Evolutionary conservation across 1,140 invertebrate genomes (phyloP), one percentile per base, ranked within the genome.

Genomic region (Heliothis subflexa): DNA sequence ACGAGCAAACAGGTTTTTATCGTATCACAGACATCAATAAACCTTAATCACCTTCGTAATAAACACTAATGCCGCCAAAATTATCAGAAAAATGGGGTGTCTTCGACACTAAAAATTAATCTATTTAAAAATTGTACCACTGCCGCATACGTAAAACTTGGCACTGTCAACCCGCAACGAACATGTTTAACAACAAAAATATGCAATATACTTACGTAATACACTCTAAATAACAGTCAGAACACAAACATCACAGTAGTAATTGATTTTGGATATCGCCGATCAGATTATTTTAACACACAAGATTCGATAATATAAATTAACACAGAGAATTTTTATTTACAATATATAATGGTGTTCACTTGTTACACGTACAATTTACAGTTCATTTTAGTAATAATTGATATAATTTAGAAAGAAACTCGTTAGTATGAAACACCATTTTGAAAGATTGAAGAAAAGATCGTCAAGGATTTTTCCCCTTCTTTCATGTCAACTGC

Each of bases 371-470:
- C 81, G 25, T 82, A 77, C 84, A 50, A 86, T 85, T 85, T 83
- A 81, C 59, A 85, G 80, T 86, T 89, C 91, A 92, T 93, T 89
- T 88, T 91, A 83, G 33, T 85, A 85, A 82, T 87, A 90, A 85
- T 86, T 88, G 73, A 86, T 86, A 85, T 86, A 89, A 91, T 93
- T 93, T 89, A 85, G 85, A 88, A 88, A 87, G 85, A 92, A 93
- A 91, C 88, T 86, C 89, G 91, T 90, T 88, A 92, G 87, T 92
- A 87, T 81, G 86, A 90, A 91, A 90, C 91, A 94, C 92, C 92
- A 93, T 93, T 92, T 90, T 93, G 91, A 94, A 93, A 90, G 87
- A 91, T 90, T 93, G 85, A 88, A 86, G 86, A 90, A 91, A 88
- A 89, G 85, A 82, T 86, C 86, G 86, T 87, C 88, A 93, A 92